Evolutionary conservation across 64 coral and sea anemone species (phyloP).

Genomic region (Dendrophyllia cribrosa): DNA sequence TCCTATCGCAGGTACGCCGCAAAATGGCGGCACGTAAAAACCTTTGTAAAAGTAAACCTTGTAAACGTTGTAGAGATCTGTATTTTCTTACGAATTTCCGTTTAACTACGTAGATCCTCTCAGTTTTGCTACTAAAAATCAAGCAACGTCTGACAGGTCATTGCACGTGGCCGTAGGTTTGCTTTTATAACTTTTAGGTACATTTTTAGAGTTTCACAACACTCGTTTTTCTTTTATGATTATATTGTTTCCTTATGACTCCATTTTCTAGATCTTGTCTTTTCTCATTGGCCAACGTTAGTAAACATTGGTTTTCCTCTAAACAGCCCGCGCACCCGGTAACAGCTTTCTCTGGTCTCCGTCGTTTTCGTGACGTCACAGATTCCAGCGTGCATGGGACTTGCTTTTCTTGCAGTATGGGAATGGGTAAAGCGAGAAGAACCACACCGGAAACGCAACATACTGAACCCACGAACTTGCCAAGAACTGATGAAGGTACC

Average conservation of each 20-base stretch:
- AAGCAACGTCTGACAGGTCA: too few relatives aligned
- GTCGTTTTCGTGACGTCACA: slow-evolving; percentile 77
- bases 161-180: too few relatives aligned
- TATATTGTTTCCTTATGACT: background rate
- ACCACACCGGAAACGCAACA: slow-evolving; percentile 93
- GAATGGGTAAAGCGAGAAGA: slow-evolving; percentile 85
- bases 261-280: background rate
- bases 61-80: too few relatives aligned
- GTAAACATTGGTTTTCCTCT: slow-evolving; percentile 18
- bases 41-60: too few relatives aligned
- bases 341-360: slow-evolving; percentile 26
- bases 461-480: slow-evolving; percentile 83
- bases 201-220: too few relatives aligned
- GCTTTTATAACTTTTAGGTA: too few relatives aligned
- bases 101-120: too few relatives aligned
- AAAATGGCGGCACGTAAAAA: too few relatives aligned
- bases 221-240: background rate
- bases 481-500: slow-evolving; percentile 72
- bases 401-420: slow-evolving; percentile 95
- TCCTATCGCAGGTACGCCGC: too few relatives aligned
- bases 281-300: background rate
- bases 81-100: too few relatives aligned
- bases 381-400: slow-evolving; percentile 89
- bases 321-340: background rate
- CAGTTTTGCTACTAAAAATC: too few relatives aligned